Evolutionary conservation across 2,888 invertebrate species (phyloP), one percentile per base, ranked within the genome.

Genomic region (Busseola fusca): DNA sequence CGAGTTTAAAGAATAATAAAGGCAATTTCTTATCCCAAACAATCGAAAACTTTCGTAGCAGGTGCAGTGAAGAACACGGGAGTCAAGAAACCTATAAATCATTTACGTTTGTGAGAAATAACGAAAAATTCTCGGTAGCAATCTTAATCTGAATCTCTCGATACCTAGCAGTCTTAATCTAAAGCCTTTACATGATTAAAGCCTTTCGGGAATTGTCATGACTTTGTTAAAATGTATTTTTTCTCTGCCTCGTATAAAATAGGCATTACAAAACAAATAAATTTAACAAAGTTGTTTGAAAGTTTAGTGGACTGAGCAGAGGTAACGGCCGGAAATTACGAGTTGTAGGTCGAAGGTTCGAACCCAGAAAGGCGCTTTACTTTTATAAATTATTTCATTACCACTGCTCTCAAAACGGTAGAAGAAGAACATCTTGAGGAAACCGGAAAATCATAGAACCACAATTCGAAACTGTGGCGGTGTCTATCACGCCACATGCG

Each of bases 31-130:
- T 6, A 25, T 68, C n/a, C 1, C 14, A 7, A 27, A 40, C 27
- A 70, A 30, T 40, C 2, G 48, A 40, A 18, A 58, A 30, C 6
- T 21, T 50, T 25, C 7, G 21, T 12, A 42, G 12, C 40, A 48
- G 37, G 48, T 58, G 48, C 30, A 27, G 2, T n/a, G 12, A n/a
- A 66, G 34, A 37, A 16, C 10, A n/a, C 37, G 2, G 6, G 12
- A 48, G 27, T 21, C 27, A 68, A 57, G 27, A 68, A 57, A 57
- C 48, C 16, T 40, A 16, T 69, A 10, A 50, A 58, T 25, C 1
- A 27, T 57, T 18, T 58, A 56, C 16, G 2, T 68, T 30, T 58
- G 18, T 57, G 9, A 48, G 27, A 70, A 37, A 30, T 48, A 40
- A 50, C 48, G 18, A 30, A 2, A 57, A 57, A 48, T 45, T 37